Evolutionary conservation across 1,140 invertebrate species (phyloP).

Genomic region (Cecropterus lyciades): DNA sequence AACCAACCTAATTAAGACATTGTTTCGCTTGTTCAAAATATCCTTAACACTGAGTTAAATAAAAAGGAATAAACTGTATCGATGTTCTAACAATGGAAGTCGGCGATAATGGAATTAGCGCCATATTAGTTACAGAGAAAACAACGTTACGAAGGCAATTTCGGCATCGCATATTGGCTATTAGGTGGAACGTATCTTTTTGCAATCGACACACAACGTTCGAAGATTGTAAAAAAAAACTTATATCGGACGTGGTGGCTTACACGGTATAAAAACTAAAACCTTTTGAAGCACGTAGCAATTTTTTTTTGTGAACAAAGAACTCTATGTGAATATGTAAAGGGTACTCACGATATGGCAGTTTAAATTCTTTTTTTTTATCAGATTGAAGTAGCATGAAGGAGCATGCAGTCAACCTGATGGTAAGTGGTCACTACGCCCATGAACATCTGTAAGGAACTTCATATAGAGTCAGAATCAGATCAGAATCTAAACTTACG

Average conservation of each 20-base stretch:
- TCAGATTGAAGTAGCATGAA: no score
- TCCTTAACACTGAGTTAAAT: constrained; percentile 31
- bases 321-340: no score
- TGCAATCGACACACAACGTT: constrained; percentile 28
- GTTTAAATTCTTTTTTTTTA: no score
- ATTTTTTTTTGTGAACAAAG: no score
- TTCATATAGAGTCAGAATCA: no score
- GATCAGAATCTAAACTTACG: no score
- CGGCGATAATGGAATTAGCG: constrained; percentile 67
- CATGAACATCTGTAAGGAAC: no score
- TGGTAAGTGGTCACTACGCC: no score
- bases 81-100: constrained; percentile 54
- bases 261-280: constrained; percentile 19
- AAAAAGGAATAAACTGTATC: constrained; percentile 48
- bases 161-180: constrained; percentile 79
- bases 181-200: constrained; percentile 54
- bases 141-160: constrained; percentile 79
- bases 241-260: constrained; percentile 18
- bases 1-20: neutral
- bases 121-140: constrained; percentile 72
- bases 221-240: constrained; percentile 20
- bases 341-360: no score
- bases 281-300: no score
- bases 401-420: no score
- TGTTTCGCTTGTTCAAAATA: neutral